Conservation (phyloP, 2,797 vertebrate genomes). For the Intellagama lesueurii region DNA sequence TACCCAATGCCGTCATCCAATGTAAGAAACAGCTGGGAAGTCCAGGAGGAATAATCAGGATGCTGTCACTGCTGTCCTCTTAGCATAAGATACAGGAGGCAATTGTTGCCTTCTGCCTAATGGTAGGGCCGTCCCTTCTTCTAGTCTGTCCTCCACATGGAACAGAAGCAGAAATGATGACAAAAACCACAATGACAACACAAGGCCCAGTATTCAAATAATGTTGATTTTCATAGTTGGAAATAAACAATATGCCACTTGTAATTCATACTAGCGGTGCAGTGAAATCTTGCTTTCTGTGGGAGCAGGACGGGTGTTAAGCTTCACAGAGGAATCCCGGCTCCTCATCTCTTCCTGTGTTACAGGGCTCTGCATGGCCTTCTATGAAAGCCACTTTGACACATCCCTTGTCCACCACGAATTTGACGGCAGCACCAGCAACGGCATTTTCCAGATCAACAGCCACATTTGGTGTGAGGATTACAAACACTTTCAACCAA, state of each 20-base stretch:
- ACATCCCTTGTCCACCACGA: constrained; percentile 75
- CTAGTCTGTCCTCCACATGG: not conserved
- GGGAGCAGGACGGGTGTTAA: not conserved
- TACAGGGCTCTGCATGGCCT: constrained; percentile 82
- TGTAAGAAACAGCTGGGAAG: too few relatives aligned
- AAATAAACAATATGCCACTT: not conserved
- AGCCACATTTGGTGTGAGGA: constrained; percentile 83
- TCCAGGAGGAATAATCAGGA: too few relatives aligned
- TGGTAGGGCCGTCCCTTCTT: not conserved
- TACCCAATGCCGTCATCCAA: too few relatives aligned
- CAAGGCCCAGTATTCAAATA: too few relatives aligned
- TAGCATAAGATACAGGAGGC: not conserved
- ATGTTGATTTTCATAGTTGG: not conserved
- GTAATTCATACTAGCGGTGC: not conserved
- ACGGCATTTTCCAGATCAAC: constrained; percentile 89
- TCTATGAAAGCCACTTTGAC: constrained; percentile 77
- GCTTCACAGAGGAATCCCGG: not conserved
- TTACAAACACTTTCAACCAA: not conserved
- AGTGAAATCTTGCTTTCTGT: not conserved
- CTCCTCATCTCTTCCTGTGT: not conserved
- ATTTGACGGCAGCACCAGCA: constrained; percentile 80
- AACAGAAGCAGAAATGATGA: not conserved
- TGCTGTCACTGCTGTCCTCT: not conserved
- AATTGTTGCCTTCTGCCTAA: not conserved
- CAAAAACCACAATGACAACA: too few relatives aligned